Base-by-base conservation (phyloP, 2,113 vertebrate genomes). In the Cromileptes altivelis region DNA sequence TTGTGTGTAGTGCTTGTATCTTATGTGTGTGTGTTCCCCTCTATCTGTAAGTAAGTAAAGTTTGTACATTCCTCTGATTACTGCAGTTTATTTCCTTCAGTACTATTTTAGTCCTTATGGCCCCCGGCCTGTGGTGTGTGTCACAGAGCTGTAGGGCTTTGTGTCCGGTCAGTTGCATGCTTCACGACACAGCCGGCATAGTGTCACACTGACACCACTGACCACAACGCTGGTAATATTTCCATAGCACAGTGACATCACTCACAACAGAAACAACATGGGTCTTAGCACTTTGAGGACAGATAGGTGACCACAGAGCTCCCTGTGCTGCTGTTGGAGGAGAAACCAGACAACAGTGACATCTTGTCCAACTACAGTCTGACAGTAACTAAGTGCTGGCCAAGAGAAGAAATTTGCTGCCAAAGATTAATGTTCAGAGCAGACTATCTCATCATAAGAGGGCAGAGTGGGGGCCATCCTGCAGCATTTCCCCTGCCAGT, bases 31-130 rank as follows among this genome's bases (percentile, higher is more conserved):
- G 69, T 27, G 37, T n/a, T n/a, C 3, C 1, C 23, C 49, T 81
- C 56, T 58, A 18, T 85, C 19, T 75, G 40, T 68, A 53, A 50
- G 30, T 11, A 27, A 52, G 52, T 19, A 53, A 79, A 37, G 37
- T 63, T 21, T 40, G 25, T 63, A 10, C 55, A 30, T 78, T 65
- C 27, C 61, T 78, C 42, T 78, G 52, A 76, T 69, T 70, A n/a
- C 57, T 81, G 67, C 18, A 73, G 64, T 74, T 85, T 78, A 47
- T 75, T 73, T 79, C 72, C 55, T 63, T 45, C 25, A 18, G 56
- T 17, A 17, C 45, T 89, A 78, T 90, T 84, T 88, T 33, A 69
- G 82, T 81, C 70, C 23, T 74, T 33, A 23, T 37, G 69, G 45
- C 83, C 61, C 25, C 61, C 17, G 72, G 50, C 47, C 47, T 18